These are phyloP conservation scores for Bovichtus diacanthus DNA, from an alignment of 2,797 vertebrate genomes.

Conservation along the genomic window DNA sequence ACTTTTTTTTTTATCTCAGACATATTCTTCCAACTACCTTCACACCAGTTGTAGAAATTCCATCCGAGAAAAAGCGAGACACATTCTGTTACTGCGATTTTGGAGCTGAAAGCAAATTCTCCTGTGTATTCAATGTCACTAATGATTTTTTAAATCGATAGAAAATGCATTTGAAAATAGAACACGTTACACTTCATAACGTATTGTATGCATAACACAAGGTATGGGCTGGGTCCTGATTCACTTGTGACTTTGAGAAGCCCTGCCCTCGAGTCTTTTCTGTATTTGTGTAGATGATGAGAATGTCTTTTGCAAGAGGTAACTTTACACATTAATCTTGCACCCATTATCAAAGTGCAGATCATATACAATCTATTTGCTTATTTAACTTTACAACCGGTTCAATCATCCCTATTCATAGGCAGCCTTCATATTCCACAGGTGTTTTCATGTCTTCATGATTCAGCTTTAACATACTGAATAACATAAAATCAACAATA, in stretches of 20 bases:
- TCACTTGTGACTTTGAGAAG: too few relatives aligned
- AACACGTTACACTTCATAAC: neutral
- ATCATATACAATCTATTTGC: neutral
- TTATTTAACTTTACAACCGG: neutral
- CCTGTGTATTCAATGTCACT: neutral
- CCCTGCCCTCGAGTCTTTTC: neutral
- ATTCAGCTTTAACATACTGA: neutral
- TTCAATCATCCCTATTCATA: neutral
- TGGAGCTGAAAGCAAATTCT: too few relatives aligned
- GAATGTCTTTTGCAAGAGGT: neutral
- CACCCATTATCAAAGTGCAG: neutral
- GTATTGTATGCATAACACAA: neutral
- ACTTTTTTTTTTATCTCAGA: neutral
- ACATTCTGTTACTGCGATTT: too few relatives aligned
- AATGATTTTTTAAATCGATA: too few relatives aligned
- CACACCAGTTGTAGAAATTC: too few relatives aligned
- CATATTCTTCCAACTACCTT: too few relatives aligned
- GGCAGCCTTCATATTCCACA: constrained; percentile 6
- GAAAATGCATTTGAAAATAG: neutral
- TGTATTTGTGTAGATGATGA: neutral
- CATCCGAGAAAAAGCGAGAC: too few relatives aligned
- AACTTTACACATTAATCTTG: constrained; percentile 3
- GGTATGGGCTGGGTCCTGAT: neutral
- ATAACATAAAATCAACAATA: neutral
- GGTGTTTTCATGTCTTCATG: neutral